Conservation (phyloP, 1,140 invertebrate species). For the Stegodyphus dumicola region DNA sequence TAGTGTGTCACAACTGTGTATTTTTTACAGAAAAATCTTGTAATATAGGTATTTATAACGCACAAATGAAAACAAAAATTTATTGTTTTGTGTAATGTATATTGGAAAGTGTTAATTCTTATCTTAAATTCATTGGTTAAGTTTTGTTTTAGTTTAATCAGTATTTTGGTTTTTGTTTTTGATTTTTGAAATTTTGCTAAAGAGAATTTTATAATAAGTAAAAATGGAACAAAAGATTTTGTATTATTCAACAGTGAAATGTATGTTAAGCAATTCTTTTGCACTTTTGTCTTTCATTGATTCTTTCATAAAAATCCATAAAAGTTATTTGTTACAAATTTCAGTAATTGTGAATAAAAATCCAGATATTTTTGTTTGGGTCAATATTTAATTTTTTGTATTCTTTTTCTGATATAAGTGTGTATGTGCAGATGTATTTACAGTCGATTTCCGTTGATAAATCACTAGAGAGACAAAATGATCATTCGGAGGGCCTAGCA, state of each 20-base stretch:
- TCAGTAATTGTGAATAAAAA: conserved; percentile 54
- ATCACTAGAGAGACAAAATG: too few relatives aligned
- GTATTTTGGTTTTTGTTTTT: conserved; percentile 39
- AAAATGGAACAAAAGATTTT: conserved; percentile 12
- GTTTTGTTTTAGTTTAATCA: conserved; percentile 56
- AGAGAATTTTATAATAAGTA: not conserved
- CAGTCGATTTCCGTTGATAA: too few relatives aligned
- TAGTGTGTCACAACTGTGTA: not conserved
- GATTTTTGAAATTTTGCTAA: not conserved
- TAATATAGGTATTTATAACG: conserved; percentile 58
- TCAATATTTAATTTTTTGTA: too few relatives aligned
- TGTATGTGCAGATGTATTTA: too few relatives aligned
- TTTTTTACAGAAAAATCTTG: conserved; percentile 45
- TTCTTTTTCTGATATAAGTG: too few relatives aligned
- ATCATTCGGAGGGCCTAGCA: too few relatives aligned
- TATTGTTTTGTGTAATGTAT: conserved; percentile 54
- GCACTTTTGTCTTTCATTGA: conserved; percentile 56
- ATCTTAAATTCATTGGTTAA: conserved; percentile 29
- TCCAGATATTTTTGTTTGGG: conserved; percentile 55
- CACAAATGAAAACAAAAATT: conserved; percentile 48
- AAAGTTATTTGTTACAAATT: conserved; percentile 26
- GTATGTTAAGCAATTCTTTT: conserved; percentile 29
- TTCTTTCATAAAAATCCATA: conserved; percentile 6
- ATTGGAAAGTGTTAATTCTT: conserved; percentile 35
- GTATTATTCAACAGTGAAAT: conserved; percentile 6